phyloP scores from a whole-genome alignment of 53 echinoderm and acorn worm genomes.

The Echinarachnius parma region DNA sequence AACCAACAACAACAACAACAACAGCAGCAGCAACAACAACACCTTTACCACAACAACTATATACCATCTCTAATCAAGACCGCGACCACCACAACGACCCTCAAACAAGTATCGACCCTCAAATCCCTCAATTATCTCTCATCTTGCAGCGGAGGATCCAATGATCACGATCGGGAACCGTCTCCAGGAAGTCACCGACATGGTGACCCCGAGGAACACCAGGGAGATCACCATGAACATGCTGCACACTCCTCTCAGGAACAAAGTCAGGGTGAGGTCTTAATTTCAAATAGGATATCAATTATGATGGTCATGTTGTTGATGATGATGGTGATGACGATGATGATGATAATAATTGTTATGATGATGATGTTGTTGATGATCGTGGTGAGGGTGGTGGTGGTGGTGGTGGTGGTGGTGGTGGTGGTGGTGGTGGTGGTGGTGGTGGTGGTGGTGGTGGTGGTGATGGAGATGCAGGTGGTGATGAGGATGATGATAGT shows the following conservation, averaged over 20 bases:
- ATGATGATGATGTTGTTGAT: too few species aligned
- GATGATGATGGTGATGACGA: constrained; percentile 16
- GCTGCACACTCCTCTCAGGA: constrained; percentile 50
- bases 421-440: neutral
- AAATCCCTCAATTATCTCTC: too few species aligned
- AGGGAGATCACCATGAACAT: constrained; percentile 46
- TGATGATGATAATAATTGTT: neutral
- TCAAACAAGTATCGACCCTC: too few species aligned
- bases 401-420: neutral
- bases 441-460: neutral
- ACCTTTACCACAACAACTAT: too few species aligned
- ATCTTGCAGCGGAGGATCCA: constrained; percentile 60
- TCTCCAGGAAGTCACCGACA: constrained; percentile 52
- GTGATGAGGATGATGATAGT: neutral
- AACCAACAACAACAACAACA: too few species aligned
- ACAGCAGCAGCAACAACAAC: too few species aligned
- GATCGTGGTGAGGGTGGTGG: neutral
- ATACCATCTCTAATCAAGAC: too few species aligned
- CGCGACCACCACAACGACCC: too few species aligned
- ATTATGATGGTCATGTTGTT: constrained; percentile 7
- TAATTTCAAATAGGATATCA: neutral
- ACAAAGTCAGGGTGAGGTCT: constrained; percentile 46
- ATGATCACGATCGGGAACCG: constrained; percentile 66
- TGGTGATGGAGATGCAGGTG: too few species aligned
- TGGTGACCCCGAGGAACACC: constrained; percentile 43